A percentile compares a stretch with the other conserved stretches of the same genome.
phyloP scores from a whole-genome alignment of 1,140 invertebrate species.

The Trypoxylus dichotomus region DNA sequence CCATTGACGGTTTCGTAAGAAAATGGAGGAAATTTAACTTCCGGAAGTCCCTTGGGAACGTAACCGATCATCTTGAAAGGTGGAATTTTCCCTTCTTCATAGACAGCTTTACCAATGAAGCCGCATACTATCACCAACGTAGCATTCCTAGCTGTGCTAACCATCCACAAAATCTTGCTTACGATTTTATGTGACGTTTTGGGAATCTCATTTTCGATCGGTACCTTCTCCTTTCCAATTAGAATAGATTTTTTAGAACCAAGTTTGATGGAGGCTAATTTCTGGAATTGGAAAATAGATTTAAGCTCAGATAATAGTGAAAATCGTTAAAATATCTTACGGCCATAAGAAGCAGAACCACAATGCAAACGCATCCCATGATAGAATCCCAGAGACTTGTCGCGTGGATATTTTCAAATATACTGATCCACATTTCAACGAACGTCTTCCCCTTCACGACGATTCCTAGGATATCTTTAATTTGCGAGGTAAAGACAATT shows the following conservation, averaged over 20 bases:
- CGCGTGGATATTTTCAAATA: slow-evolving; percentile 63
- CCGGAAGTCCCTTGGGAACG: slow-evolving; percentile 71
- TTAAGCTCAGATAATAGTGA: neutral
- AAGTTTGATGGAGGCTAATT: slow-evolving; percentile 29
- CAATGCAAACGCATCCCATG: slow-evolving; percentile 72
- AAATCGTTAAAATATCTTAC: slow-evolving; percentile 55
- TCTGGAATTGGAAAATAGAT: neutral
- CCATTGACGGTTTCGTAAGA: slow-evolving; percentile 56
- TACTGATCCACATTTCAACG: slow-evolving; percentile 70
- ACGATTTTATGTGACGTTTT: slow-evolving; percentile 56
- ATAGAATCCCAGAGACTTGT: slow-evolving; percentile 68
- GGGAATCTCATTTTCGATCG: slow-evolving; percentile 41
- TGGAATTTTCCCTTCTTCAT: slow-evolving; percentile 49
- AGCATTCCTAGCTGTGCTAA: slow-evolving; percentile 75
- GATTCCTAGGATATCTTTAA: slow-evolving; percentile 83
- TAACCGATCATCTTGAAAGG: slow-evolving; percentile 68
- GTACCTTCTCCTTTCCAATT: slow-evolving; percentile 11
- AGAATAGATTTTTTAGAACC: slow-evolving; percentile 25
- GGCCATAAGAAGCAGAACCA: slow-evolving; percentile 69
- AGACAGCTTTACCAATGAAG: slow-evolving; percentile 58
- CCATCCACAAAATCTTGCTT: slow-evolving; percentile 64
- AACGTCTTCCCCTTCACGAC: slow-evolving; percentile 73
- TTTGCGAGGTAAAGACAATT: slow-evolving; percentile 85
- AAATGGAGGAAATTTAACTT: slow-evolving; percentile 66
- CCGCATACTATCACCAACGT: slow-evolving; percentile 74